phyloP scores from a whole-genome alignment of 2,888 invertebrate species.

The Coleophora flavipennella region DNA sequence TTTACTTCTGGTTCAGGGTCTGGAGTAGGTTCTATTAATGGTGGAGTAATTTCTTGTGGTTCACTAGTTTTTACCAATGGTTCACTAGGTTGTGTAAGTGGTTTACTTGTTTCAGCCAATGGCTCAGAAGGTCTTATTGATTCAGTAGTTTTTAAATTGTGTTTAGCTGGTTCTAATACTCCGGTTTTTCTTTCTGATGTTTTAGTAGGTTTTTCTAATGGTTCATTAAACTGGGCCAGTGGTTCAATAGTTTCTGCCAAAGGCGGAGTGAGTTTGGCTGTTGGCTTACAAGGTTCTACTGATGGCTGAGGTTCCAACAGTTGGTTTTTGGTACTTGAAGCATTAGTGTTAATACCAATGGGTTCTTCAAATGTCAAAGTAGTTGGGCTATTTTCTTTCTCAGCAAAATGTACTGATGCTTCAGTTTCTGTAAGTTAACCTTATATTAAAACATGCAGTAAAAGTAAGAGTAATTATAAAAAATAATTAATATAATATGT shows the following conservation, averaged over 20 bases:
- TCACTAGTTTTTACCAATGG: too few relatives aligned
- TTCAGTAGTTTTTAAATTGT: too few relatives aligned
- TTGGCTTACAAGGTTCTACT: slow-evolving; percentile 15
- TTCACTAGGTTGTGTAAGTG: too few relatives aligned
- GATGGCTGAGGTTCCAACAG: slow-evolving; percentile 12
- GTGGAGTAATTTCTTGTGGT: too few relatives aligned
- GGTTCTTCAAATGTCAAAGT: slow-evolving; percentile 11
- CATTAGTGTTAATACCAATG: slow-evolving; percentile 12
- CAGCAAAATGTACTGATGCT: slow-evolving; percentile 8
- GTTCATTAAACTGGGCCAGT: slow-evolving; percentile 19
- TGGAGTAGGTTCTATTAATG: not conserved
- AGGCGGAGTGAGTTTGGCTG: not conserved
- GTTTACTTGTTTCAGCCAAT: too few relatives aligned
- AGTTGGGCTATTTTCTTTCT: slow-evolving; percentile 7
- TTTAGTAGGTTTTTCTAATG: slow-evolving; percentile 9
- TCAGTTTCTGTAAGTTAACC: slow-evolving; percentile 28
- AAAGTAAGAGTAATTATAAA: not conserved
- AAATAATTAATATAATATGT: too few relatives aligned
- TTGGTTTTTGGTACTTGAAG: slow-evolving; percentile 1
- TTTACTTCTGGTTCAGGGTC: slow-evolving; percentile 9
- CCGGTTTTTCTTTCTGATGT: not conserved
- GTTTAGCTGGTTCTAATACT: not conserved
- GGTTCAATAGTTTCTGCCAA: too few relatives aligned
- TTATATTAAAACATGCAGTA: not conserved
- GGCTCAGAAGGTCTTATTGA: too few relatives aligned